Conservation (phyloP, 2,888 invertebrate genomes). For the Erebia palarica region DNA sequence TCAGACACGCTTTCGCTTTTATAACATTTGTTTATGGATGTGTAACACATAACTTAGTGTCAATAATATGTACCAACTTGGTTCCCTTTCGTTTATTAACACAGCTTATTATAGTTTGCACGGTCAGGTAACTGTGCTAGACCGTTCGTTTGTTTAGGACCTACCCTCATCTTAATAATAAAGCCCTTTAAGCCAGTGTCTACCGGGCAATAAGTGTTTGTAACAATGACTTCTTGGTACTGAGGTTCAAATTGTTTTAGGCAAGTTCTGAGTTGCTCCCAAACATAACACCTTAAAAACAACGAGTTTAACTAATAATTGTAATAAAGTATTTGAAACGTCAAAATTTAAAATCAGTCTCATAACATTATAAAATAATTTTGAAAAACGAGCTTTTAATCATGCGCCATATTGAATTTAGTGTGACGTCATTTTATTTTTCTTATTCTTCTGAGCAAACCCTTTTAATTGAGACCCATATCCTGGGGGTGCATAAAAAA, state of each 20-base stretch:
- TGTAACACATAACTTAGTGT: conserved; percentile 12
- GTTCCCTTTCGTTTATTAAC: conserved; percentile 29
- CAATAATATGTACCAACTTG: conserved; percentile 26
- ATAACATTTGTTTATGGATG: conserved; percentile 7
- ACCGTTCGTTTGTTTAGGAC: conserved; percentile 44
- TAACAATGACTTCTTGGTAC: conserved; percentile 30
- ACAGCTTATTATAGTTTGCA: conserved; percentile 37
- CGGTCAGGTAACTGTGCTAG: conserved; percentile 35
- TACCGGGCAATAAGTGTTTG: conserved; percentile 29
- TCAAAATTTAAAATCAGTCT: too few relatives aligned
- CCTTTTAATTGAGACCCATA: too few relatives aligned
- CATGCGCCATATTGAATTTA: background rate
- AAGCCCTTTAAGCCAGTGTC: conserved; percentile 41
- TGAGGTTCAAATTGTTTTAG: conserved; percentile 14
- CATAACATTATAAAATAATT: too few relatives aligned
- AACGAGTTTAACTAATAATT: too few relatives aligned
- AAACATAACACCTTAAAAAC: background rate
- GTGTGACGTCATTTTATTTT: background rate
- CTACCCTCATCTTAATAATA: conserved; percentile 43
- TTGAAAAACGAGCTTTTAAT: too few relatives aligned
- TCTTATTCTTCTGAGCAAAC: too few relatives aligned
- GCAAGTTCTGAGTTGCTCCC: background rate
- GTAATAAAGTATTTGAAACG: too few relatives aligned
- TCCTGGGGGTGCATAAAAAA: too few relatives aligned
- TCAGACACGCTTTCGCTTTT: too few relatives aligned